Percentiles rank a stretch among this genome's conserved stretches.
These are phyloP conservation scores for Dyspetes luteomarginatus DNA, from an alignment of 2,888 invertebrate species.

Conservation along the genomic window DNA sequence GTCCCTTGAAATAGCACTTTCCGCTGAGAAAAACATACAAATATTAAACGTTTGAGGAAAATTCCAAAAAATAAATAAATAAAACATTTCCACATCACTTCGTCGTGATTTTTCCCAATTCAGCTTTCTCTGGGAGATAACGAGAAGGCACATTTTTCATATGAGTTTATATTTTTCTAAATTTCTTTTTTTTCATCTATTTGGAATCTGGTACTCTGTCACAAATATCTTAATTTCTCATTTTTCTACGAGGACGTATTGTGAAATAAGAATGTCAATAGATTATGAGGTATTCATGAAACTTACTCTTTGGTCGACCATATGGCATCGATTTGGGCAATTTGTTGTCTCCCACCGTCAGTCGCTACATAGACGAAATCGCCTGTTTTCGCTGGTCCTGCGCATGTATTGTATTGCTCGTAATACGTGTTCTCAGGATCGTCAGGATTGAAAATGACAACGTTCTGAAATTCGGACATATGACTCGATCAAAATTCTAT, in stretches of 20 bases:
- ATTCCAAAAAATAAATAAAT: no score
- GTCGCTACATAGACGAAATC: constrained; percentile 98
- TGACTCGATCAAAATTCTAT: no score
- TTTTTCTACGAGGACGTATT: no score
- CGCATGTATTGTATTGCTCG: constrained; percentile 95
- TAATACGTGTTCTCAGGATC: constrained; percentile 94
- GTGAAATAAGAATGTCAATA: no score
- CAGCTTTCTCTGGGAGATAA: no score
- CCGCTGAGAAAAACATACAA: constrained; percentile 88
- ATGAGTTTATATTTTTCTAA: no score
- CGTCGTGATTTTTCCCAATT: no score
- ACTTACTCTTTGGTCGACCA: constrained; percentile 96
- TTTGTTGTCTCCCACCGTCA: constrained; percentile 94
- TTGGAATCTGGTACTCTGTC: no score
- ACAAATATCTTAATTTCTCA: background rate
- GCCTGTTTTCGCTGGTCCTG: constrained; percentile 93
- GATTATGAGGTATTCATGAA: background rate
- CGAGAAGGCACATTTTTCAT: no score
- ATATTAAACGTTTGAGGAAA: no score
- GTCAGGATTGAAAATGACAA: constrained; percentile 89
- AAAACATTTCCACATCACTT: no score
- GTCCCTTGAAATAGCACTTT: constrained; percentile 96
- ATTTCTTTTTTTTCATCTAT: no score
- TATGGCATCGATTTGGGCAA: constrained; percentile 96
- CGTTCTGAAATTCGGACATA: constrained; percentile 86